Evolutionary conservation across 2,113 vertebrate species (phyloP).

Genomic region (Laticauda laticaudata): DNA sequence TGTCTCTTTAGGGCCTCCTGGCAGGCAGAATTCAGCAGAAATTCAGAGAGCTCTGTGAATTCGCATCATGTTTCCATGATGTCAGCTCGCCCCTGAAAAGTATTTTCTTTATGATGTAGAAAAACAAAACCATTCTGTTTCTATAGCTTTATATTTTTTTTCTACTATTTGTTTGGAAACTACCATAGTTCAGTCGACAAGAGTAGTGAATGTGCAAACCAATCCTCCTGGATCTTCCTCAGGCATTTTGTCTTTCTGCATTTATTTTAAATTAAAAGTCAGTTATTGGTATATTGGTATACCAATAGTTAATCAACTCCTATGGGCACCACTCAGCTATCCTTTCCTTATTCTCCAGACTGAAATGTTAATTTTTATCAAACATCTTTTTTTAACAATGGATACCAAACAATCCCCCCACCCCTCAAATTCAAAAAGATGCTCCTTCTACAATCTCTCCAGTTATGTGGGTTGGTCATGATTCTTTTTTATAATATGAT

Average conservation of each 20-base stretch:
- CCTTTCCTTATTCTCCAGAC: neutral
- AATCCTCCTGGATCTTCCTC: neutral
- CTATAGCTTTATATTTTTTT: neutral
- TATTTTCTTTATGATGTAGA: neutral
- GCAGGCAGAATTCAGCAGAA: no score
- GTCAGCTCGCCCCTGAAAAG: neutral
- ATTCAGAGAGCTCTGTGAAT: no score
- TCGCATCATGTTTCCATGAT: rapidly evolving
- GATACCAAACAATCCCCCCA: no score
- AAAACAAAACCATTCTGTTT: neutral
- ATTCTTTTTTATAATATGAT: no score
- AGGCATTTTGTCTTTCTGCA: neutral
- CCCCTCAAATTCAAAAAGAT: no score
- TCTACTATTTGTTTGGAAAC: neutral
- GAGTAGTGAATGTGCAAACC: neutral
- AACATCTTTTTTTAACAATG: no score
- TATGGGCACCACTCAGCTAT: neutral
- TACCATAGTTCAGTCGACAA: neutral
- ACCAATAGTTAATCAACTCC: neutral
- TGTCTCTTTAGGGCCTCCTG: no score
- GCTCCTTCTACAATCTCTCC: no score
- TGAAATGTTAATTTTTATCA: neutral
- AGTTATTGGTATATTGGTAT: neutral
- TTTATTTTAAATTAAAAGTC: neutral
- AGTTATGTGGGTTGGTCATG: no score